Percentiles rank a stretch among this genome's conserved stretches.
These are phyloP conservation scores for Montipora efflorescens DNA, from an alignment of 64 coral and sea anemone genomes.

Conservation along the genomic window DNA sequence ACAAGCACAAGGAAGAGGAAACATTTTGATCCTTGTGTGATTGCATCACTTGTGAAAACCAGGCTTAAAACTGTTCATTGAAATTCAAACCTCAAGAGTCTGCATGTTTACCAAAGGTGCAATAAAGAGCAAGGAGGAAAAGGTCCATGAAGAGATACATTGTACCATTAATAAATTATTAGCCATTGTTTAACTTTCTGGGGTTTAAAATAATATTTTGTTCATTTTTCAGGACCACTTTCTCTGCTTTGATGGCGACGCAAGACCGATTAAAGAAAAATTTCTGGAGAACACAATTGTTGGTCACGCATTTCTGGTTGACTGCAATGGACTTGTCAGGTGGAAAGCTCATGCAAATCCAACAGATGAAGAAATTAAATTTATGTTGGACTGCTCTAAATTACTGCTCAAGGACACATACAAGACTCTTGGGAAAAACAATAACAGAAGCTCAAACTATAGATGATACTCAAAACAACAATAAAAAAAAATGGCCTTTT, in stretches of 20 bases:
- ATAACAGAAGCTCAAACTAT: background rate
- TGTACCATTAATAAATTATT: no score
- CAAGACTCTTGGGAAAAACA: conserved; percentile 14
- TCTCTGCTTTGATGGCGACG: conserved; percentile 77
- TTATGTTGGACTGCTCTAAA: conserved; percentile 69
- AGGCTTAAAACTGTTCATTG: no score
- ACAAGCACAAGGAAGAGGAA: no score
- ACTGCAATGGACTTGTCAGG: conserved; percentile 67
- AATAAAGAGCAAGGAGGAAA: no score
- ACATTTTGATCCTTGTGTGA: no score
- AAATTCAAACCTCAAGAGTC: no score
- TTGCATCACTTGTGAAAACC: no score
- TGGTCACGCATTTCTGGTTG: conserved; percentile 83
- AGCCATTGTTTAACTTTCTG: background rate
- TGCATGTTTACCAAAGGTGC: no score
- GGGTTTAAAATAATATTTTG: background rate
- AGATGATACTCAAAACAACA: background rate
- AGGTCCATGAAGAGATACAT: no score
- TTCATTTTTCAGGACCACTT: conserved; percentile 65
- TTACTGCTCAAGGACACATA: conserved; percentile 62
- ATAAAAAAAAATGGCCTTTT: no score
- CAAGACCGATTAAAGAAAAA: conserved; percentile 57
- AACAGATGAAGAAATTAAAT: conserved; percentile 67
- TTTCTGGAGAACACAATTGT: conserved; percentile 91
- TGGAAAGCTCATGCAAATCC: conserved; percentile 87